A percentile compares a stretch with the other conserved stretches of the same genome.
These are phyloP conservation scores for Serrognathus titanus DNA, from an alignment of 2,888 invertebrate species.

Conservation along the genomic window DNA sequence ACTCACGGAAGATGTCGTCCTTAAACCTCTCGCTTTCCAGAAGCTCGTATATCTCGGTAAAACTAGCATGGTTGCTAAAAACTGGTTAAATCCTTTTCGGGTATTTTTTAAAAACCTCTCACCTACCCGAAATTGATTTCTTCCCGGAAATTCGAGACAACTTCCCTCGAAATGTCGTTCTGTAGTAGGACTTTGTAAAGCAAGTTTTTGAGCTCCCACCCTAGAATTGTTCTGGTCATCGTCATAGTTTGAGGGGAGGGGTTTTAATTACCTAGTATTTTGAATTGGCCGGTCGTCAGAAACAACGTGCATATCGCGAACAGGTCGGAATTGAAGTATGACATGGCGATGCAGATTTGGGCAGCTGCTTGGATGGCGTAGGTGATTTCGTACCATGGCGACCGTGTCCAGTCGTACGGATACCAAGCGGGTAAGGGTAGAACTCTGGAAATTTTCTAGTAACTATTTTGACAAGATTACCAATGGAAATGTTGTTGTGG, in stretches of 20 bases:
- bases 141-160: slow-evolving; percentile 12
- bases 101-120: neutral
- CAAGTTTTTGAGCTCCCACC: slow-evolving; percentile 19
- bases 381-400: slow-evolving; percentile 13
- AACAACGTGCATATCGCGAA: slow-evolving; percentile 17
- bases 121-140: neutral
- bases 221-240: slow-evolving; percentile 4
- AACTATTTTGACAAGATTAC: neutral
- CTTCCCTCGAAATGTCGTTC: slow-evolving; percentile 7
- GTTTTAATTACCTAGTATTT: slow-evolving; percentile 11
- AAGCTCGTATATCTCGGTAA: neutral
- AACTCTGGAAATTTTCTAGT: no score
- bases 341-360: slow-evolving; percentile 16
- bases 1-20: slow-evolving; percentile 23
- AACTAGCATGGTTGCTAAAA: neutral
- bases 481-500: no score
- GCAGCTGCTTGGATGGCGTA: slow-evolving; percentile 16
- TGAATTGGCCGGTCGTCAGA: slow-evolving; percentile 14
- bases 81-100: neutral
- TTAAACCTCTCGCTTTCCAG: slow-evolving; percentile 10
- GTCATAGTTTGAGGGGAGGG: neutral
- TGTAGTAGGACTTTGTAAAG: slow-evolving; percentile 16
- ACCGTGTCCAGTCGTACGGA: slow-evolving; percentile 13
- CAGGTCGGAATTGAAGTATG: slow-evolving; percentile 21
- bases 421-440: slow-evolving; percentile 8